phyloP scores from a whole-genome alignment of 2,888 invertebrate species.

The Campopleginae sp. region DNA sequence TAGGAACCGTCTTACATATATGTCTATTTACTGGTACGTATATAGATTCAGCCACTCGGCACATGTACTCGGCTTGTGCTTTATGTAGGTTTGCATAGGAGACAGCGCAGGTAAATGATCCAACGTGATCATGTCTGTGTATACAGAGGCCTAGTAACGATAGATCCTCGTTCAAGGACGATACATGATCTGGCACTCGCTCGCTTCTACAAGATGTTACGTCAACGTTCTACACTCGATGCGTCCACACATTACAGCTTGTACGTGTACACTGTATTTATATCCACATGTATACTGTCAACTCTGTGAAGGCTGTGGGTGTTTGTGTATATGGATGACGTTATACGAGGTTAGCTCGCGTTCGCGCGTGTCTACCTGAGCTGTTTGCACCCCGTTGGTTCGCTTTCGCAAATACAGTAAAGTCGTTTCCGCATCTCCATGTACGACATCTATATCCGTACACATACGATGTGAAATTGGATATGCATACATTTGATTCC shows the following conservation, averaged over 20 bases:
- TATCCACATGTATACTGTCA: constrained; percentile 41
- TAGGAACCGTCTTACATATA: not conserved
- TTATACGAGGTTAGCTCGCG: constrained; percentile 64
- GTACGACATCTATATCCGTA: constrained; percentile 51
- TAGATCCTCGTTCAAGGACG: constrained; percentile 19
- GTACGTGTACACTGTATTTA: constrained; percentile 12
- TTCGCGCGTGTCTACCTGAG: constrained; percentile 52
- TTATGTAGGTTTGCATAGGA: constrained; percentile 29
- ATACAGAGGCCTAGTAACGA: constrained; percentile 26
- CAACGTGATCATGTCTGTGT: constrained; percentile 24
- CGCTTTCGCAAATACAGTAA: constrained; percentile 72
- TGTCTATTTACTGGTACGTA: not conserved
- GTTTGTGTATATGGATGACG: constrained; percentile 46
- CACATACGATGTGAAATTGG: constrained; percentile 19
- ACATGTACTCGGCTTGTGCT: constrained; percentile 1
- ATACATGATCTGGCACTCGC: constrained; percentile 47
- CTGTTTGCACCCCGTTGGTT: constrained; percentile 69
- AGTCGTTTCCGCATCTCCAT: constrained; percentile 66
- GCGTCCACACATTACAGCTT: constrained; percentile 44
- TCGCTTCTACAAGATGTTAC: constrained; percentile 50
- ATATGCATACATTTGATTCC: not conserved
- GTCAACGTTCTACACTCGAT: constrained; percentile 38
- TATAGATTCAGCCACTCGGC: constrained; percentile 6
- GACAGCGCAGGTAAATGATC: constrained; percentile 35
- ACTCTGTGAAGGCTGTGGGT: not conserved